Conservation (phyloP, 1,140 invertebrate species). For the Samia ricini region DNA sequence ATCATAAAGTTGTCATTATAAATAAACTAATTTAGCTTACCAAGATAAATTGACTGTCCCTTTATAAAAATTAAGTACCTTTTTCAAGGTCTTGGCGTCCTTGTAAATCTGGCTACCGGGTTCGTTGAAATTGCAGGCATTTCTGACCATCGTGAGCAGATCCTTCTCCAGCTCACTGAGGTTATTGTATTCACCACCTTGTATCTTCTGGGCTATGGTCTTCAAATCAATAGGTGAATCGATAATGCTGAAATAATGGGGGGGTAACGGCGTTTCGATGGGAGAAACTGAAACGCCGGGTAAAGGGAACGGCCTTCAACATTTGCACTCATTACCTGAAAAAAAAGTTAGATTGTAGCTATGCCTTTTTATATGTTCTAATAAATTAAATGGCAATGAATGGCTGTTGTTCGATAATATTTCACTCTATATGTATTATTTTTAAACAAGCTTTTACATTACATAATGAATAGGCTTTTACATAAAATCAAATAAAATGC, state of each 20-base stretch:
- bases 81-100: conserved; percentile 94
- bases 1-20: too few relatives aligned
- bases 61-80: conserved; percentile 70
- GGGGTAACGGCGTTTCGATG: conserved; percentile 94
- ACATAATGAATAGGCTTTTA: too few relatives aligned
- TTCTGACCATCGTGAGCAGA: conserved; percentile 93
- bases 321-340: conserved; percentile 86
- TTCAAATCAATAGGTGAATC: conserved; percentile 97
- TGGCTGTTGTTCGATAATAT: too few relatives aligned
- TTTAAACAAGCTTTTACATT: too few relatives aligned
- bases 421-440: too few relatives aligned
- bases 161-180: conserved; percentile 94
- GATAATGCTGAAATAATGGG: conserved; percentile 98
- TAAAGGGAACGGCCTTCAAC: conserved; percentile 90
- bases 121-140: conserved; percentile 98
- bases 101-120: conserved; percentile 98
- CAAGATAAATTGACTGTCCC: neutral
- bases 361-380: too few relatives aligned
- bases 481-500: too few relatives aligned
- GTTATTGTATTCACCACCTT: conserved; percentile 86
- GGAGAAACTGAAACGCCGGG: conserved; percentile 92
- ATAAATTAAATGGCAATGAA: too few relatives aligned
- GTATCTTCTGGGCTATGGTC: conserved; percentile 94
- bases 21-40: too few relatives aligned
- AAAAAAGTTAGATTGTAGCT: too few relatives aligned